Percentiles rank a stretch among this genome's conserved stretches.
These are phyloP conservation scores for Teleogryllus occipitalis DNA, from an alignment of 1,140 invertebrate genomes.

Conservation along the genomic window DNA sequence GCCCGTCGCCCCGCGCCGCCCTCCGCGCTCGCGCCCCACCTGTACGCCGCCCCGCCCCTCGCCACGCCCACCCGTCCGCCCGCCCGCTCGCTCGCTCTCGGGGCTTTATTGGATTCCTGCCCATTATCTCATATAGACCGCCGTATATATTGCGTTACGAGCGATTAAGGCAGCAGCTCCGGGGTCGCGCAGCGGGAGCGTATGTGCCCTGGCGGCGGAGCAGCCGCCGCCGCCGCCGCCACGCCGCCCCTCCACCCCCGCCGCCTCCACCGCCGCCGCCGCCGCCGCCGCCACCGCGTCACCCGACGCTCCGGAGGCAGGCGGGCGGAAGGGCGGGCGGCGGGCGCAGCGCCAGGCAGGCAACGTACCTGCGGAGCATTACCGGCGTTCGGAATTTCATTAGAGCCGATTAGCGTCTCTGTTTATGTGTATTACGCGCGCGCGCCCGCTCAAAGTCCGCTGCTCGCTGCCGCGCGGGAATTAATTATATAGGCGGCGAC, in stretches of 20 bases:
- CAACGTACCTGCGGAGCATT: too few relatives aligned
- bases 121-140: slow-evolving; percentile 1
- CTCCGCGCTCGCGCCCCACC: not conserved
- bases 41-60: too few relatives aligned
- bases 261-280: too few relatives aligned
- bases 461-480: not conserved
- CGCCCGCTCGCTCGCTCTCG: not conserved
- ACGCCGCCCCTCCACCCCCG: too few relatives aligned
- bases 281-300: not conserved
- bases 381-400: not conserved
- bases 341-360: too few relatives aligned
- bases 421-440: not conserved
- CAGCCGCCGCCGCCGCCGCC: too few relatives aligned
- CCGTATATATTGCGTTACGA: not conserved
- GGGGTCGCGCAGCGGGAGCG: too few relatives aligned
- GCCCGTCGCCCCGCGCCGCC: not conserved
- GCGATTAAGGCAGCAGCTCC: not conserved
- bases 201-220: too few relatives aligned
- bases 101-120: not conserved
- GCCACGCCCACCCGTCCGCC: too few relatives aligned
- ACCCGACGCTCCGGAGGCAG: not conserved
- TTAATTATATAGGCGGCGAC: not conserved
- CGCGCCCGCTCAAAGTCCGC: not conserved
- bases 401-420: not conserved
- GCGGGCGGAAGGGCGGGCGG: too few relatives aligned